phyloP scores from a whole-genome alignment of 2,888 invertebrate species.

The Hedya salicella region DNA sequence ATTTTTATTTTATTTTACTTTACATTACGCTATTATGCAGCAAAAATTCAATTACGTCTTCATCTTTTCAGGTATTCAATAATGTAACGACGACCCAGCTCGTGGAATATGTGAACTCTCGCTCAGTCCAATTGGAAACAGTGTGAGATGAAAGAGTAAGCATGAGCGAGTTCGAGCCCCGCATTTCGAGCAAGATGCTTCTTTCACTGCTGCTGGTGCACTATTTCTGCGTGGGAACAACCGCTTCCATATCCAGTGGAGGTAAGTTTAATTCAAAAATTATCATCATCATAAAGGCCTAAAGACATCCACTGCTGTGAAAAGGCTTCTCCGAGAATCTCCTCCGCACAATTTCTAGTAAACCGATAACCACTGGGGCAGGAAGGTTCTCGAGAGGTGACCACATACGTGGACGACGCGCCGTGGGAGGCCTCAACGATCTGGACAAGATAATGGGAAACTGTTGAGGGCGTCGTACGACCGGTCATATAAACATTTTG shows the following conservation, averaged over 20 bases:
- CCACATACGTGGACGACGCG: no score
- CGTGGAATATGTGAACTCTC: constrained; percentile 32
- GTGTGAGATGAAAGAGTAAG: constrained; percentile 49
- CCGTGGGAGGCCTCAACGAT: no score
- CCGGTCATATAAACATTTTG: no score
- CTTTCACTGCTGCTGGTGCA: constrained; percentile 71
- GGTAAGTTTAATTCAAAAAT: constrained; percentile 65
- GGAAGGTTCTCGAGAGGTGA: no score
- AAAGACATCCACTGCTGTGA: no score
- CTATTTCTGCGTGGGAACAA: constrained; percentile 76
- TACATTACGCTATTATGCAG: not conserved
- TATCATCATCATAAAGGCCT: no score
- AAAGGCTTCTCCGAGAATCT: no score
- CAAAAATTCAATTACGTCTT: not conserved
- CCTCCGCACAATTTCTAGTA: no score
- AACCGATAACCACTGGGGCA: no score
- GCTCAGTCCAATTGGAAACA: constrained; percentile 49
- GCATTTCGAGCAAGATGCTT: constrained; percentile 71
- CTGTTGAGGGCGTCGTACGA: no score
- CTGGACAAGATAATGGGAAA: no score
- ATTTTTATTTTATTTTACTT: no score
- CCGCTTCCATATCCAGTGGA: constrained; percentile 72
- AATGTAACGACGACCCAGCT: constrained; percentile 28
- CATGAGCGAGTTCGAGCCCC: constrained; percentile 49
- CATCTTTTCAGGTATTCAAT: constrained; percentile 27